These are phyloP conservation scores for Trichopoda pennipes DNA, from an alignment of 2,888 invertebrate species.

Conservation along the genomic window DNA sequence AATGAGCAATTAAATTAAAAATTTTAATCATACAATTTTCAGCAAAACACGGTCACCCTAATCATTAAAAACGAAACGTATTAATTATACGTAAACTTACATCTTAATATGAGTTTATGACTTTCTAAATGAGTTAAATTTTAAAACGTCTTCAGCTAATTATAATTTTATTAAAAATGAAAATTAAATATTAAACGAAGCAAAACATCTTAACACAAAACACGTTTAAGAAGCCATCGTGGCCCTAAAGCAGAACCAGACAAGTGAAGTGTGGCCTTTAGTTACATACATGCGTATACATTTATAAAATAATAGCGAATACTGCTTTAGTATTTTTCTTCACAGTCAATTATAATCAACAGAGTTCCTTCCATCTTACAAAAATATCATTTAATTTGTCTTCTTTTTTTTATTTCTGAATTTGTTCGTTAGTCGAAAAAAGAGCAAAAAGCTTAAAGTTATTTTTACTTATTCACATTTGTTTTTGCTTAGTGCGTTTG, in stretches of 20 bases:
- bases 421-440: background rate
- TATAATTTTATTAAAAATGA: no score
- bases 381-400: background rate
- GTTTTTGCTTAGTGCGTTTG: background rate
- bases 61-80: no score
- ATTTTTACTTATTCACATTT: background rate
- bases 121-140: no score
- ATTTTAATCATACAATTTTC: no score
- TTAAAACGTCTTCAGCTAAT: no score
- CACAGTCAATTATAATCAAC: background rate
- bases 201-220: no score
- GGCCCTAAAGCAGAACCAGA: background rate
- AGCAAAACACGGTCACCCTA: no score
- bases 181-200: no score
- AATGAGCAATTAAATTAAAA: no score
- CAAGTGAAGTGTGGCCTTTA: background rate
- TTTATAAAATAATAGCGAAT: background rate
- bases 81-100: no score
- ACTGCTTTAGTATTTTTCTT: background rate
- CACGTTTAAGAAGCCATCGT: no score
- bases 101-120: no score
- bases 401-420: background rate
- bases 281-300: background rate
- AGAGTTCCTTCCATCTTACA: slow-evolving; percentile 20
- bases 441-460: background rate